A percentile compares a stretch with the other conserved stretches of the same genome.
phyloP scores from a whole-genome alignment of 1,140 invertebrate genomes.

The Onthophagus taurus region DNA sequence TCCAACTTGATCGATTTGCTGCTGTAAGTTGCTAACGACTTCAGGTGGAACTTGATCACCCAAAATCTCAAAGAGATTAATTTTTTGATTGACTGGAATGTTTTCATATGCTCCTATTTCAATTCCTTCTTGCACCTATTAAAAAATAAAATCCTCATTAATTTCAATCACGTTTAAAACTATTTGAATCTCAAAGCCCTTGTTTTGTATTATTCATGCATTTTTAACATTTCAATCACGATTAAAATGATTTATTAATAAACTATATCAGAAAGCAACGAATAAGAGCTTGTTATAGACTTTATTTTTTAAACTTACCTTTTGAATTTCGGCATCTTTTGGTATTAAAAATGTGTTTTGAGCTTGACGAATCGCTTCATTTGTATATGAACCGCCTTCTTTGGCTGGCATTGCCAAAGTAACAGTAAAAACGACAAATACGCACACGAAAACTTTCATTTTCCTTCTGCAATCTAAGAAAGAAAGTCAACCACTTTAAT shows the following conservation, averaged over 20 bases:
- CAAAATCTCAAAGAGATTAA: constrained; percentile 70
- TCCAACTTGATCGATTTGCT: constrained; percentile 71
- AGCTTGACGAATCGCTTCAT: constrained; percentile 76
- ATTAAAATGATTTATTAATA: too few relatives aligned
- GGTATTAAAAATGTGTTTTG: constrained; percentile 74
- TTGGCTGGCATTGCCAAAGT: constrained; percentile 55
- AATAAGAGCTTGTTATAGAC: not conserved
- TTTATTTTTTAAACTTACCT: constrained; percentile 35
- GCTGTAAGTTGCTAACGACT: constrained; percentile 76
- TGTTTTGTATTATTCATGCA: not conserved
- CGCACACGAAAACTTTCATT: constrained; percentile 36
- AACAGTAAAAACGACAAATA: too few relatives aligned
- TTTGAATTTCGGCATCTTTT: constrained; percentile 75
- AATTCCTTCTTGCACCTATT: constrained; percentile 69
- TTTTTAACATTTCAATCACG: not conserved
- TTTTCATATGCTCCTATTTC: constrained; percentile 73
- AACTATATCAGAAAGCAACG: too few relatives aligned
- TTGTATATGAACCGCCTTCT: constrained; percentile 69
- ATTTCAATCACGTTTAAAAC: not conserved
- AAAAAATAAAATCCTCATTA: constrained; percentile 15
- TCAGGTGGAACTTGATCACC: constrained; percentile 73
- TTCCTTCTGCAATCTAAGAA: constrained; percentile 16
- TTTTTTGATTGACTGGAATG: constrained; percentile 70
- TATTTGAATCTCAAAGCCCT: not conserved
- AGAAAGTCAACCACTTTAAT: not conserved